phyloP scores from a whole-genome alignment of 1,140 invertebrate genomes.

The Bombus ignitus region DNA sequence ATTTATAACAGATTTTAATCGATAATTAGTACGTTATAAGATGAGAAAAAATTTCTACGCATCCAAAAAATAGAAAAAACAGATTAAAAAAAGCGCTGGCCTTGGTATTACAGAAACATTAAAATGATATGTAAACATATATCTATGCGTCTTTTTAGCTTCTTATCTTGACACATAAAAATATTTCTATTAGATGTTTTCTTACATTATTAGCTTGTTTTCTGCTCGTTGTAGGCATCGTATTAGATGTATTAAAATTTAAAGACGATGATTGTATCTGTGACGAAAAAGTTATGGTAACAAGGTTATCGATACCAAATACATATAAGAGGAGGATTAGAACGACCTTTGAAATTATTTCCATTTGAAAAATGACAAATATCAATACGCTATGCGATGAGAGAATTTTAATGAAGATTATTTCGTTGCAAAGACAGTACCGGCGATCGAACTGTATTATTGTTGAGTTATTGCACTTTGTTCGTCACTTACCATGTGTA shows the following conservation, averaged over 20 bases:
- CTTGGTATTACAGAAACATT: background rate
- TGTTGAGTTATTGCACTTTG: conserved; percentile 16
- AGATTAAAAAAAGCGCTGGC: background rate
- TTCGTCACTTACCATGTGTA: background rate
- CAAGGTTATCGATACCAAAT: background rate
- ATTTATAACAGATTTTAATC: background rate
- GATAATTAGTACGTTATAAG: background rate
- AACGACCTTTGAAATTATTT: background rate
- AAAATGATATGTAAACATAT: background rate
- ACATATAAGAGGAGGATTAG: background rate
- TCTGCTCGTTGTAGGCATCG: background rate
- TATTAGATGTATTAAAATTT: background rate
- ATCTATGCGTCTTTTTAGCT: background rate
- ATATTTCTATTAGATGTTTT: background rate
- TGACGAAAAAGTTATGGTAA: background rate
- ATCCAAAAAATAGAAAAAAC: background rate
- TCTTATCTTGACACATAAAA: background rate
- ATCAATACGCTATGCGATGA: background rate
- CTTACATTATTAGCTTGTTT: too few relatives aligned
- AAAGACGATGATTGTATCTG: background rate
- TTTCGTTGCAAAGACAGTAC: background rate
- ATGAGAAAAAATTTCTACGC: background rate
- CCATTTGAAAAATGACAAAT: background rate
- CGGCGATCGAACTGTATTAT: background rate
- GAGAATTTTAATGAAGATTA: background rate